These are phyloP conservation scores for Zonitis immaculata DNA, from an alignment of 2,888 invertebrate species.

Conservation along the genomic window DNA sequence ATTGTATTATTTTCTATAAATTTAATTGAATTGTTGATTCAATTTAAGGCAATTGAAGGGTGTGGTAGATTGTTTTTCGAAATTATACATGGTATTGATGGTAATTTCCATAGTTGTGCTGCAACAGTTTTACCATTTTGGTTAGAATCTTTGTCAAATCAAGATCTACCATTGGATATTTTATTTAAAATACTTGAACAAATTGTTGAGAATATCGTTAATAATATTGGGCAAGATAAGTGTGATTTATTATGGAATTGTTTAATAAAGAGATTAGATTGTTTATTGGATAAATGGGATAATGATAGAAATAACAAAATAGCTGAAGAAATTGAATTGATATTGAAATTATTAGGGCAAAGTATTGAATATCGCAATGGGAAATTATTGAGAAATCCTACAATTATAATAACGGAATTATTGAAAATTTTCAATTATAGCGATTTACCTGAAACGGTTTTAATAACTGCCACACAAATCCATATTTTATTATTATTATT, in stretches of 20 bases:
- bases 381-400: slow-evolving; percentile 57
- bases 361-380: slow-evolving; percentile 62
- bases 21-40: too few species aligned
- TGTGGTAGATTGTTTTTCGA: slow-evolving; percentile 87
- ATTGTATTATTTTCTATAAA: too few species aligned
- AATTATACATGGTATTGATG: slow-evolving; percentile 75
- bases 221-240: slow-evolving; percentile 59
- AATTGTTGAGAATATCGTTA: slow-evolving; percentile 60
- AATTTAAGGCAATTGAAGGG: slow-evolving; percentile 63
- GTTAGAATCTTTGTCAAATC: slow-evolving; percentile 57
- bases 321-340: slow-evolving; percentile 26
- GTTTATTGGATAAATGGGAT: slow-evolving; percentile 20
- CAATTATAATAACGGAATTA: slow-evolving; percentile 57
- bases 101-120: slow-evolving; percentile 81
- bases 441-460: slow-evolving; percentile 49
- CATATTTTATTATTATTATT: slow-evolving; percentile 57
- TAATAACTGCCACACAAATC: slow-evolving; percentile 54
- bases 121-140: slow-evolving; percentile 65
- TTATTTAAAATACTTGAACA: slow-evolving; percentile 63
- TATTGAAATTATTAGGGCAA: slow-evolving; percentile 58
- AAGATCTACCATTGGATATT: slow-evolving; percentile 52
- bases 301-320: slow-evolving; percentile 15
- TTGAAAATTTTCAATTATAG: slow-evolving; percentile 50
- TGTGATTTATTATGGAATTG: slow-evolving; percentile 64
- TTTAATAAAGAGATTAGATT: slow-evolving; percentile 44